These are phyloP conservation scores for Andricus grossulariae DNA, from an alignment of 1,140 invertebrate species.

Conservation along the genomic window DNA sequence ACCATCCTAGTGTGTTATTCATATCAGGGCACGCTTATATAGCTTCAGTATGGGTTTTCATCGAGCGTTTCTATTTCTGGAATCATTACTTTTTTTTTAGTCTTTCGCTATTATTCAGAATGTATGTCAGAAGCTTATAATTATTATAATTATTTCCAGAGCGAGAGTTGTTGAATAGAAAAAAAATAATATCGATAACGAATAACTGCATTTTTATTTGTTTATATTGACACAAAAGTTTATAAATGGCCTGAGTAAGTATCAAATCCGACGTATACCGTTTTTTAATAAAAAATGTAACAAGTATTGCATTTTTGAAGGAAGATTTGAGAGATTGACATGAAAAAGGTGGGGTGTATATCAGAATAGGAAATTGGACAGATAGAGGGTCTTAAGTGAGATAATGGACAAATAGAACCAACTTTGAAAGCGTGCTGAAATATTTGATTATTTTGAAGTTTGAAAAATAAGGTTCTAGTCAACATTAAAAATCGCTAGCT, in stretches of 20 bases:
- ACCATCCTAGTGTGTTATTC: background rate
- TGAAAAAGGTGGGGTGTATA: background rate
- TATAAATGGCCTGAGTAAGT: too few species aligned
- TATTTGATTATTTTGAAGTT: background rate
- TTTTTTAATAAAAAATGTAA: background rate
- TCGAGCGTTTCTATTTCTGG: background rate
- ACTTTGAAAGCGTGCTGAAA: slow-evolving; percentile 5
- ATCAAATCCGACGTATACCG: background rate
- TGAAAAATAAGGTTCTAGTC: background rate
- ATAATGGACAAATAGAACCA: background rate
- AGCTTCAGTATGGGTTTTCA: background rate
- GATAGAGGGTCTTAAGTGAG: background rate
- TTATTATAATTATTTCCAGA: too few species aligned
- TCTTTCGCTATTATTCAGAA: too few species aligned
- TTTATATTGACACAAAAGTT: too few species aligned
- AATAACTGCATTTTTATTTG: too few species aligned
- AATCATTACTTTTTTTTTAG: background rate
- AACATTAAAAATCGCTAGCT: slow-evolving; percentile 9
- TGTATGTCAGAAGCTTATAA: too few species aligned
- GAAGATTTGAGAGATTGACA: background rate
- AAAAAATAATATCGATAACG: too few species aligned
- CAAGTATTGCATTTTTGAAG: background rate
- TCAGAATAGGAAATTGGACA: background rate
- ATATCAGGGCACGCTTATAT: background rate
- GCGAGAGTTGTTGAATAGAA: too few species aligned